Conservation (phyloP, 2,888 invertebrate species). For the Tanytarsus gracilentus region DNA sequence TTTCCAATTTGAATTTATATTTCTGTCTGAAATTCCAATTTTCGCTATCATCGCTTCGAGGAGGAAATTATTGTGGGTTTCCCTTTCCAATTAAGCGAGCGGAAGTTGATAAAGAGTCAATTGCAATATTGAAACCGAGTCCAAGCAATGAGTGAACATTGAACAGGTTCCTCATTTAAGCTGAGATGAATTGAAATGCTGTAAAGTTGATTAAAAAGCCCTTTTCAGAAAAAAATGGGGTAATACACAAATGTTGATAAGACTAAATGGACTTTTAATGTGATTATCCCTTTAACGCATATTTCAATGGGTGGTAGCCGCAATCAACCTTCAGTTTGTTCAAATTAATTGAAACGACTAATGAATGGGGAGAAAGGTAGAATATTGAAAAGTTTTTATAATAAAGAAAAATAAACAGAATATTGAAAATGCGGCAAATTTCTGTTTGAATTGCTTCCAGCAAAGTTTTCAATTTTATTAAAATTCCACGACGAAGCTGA, state of each 20-base stretch:
- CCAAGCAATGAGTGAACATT: neutral
- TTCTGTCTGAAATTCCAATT: neutral
- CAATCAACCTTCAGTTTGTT: neutral
- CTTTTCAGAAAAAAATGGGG: too few relatives aligned
- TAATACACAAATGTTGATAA: too few relatives aligned
- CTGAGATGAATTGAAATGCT: too few relatives aligned
- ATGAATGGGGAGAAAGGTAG: too few relatives aligned
- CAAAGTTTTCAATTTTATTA: neutral
- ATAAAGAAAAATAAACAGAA: too few relatives aligned
- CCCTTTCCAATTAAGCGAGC: neutral
- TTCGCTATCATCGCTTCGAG: neutral
- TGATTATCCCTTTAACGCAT: neutral
- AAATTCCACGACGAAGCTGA: neutral
- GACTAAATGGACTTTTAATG: constrained; percentile 3
- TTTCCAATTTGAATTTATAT: neutral
- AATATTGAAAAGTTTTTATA: too few relatives aligned
- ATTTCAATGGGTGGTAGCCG: neutral
- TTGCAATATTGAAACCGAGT: neutral
- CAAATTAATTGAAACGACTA: neutral
- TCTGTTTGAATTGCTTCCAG: constrained; percentile 1
- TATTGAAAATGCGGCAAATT: too few relatives aligned
- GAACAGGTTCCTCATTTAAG: constrained; percentile 2
- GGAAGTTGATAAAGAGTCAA: constrained; percentile 7
- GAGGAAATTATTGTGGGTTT: neutral
- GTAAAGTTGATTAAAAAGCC: neutral